Base-by-base conservation (phyloP, 1,140 invertebrate genomes). In the Trachymyrmex cornetzi region DNA sequence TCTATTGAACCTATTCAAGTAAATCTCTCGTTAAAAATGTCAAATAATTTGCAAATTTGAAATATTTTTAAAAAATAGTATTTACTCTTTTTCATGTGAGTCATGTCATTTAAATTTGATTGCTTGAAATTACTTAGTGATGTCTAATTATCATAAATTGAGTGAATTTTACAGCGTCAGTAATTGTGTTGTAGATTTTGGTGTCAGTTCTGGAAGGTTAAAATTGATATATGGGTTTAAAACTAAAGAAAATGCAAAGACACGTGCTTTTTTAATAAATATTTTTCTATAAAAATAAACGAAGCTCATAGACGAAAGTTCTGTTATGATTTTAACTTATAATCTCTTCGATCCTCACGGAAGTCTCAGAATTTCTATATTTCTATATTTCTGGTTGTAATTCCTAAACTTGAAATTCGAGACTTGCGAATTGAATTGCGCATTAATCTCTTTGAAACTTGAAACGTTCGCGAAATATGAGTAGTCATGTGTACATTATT, bases 361-460 rank as follows among this genome's bases (percentile, higher is more conserved):
- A 72, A 74, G 34, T 19, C 12, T 50, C 50, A 27, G 55, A 74
- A 9, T 38, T 84, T 74, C 38, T 48, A 48, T 16, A 22, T 16
- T 63, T 50, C 24, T 12, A 5, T 16, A 22, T 16, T 63, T 50
- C 38, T 12, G 14, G 1, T 6, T 34, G 44, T 75, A 84, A 84
- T 75, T 44, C 9, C 24, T 5, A 34, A 5, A 14, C 2, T 48
- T 61, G 3, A 67, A 66, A 12, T 63, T 50, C 24, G 19, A 69
- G 14, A 9, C 34, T 71, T 14, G 61, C 27, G 80, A 48, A 75
- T 61, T 72, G 16, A 38, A 30, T 82, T 12, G 19, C 19, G 19
- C 5, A 50, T 84, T 84, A 84, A 84, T 84, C 80, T 61, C 14
- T 67, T 74, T 19, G 24, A 84, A 84, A 82, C 24, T 82, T 27